These are phyloP conservation scores for Neogobius melanostomus DNA, from an alignment of 2,113 vertebrate genomes.

Conservation along the genomic window DNA sequence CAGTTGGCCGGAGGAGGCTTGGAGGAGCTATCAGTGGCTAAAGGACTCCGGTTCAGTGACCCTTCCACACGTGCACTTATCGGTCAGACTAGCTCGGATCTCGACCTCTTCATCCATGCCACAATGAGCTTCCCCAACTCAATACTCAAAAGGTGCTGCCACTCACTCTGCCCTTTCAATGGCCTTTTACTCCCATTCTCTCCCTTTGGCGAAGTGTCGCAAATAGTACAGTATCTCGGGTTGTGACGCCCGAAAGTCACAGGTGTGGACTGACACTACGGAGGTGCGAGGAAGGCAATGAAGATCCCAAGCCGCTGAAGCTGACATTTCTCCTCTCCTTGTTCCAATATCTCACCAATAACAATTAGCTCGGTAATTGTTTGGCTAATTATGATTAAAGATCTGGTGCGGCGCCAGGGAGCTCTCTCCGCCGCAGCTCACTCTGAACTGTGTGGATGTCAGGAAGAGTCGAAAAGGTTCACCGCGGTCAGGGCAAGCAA, in stretches of 20 bases:
- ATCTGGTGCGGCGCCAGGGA: slow-evolving; percentile 63
- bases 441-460: slow-evolving; percentile 44
- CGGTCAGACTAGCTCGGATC: slow-evolving; percentile 29
- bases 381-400: slow-evolving; percentile 79
- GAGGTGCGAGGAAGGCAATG: slow-evolving; percentile 29
- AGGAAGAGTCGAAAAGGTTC: slow-evolving; percentile 11
- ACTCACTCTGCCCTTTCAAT: slow-evolving; percentile 70
- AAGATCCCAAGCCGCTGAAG: slow-evolving; percentile 57
- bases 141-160: slow-evolving; percentile 51
- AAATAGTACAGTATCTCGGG: slow-evolving; percentile 18
- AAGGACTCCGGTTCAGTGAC: slow-evolving; percentile 50
- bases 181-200: slow-evolving; percentile 57
- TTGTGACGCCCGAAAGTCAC: background rate
- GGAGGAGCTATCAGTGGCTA: slow-evolving; percentile 53
- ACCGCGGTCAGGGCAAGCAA: background rate
- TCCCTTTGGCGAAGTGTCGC: slow-evolving; percentile 31
- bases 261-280: slow-evolving; percentile 5
- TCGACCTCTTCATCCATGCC: slow-evolving; percentile 43
- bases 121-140: slow-evolving; percentile 38
- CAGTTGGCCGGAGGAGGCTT: slow-evolving; percentile 22
- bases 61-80: slow-evolving; percentile 51
- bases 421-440: slow-evolving; percentile 57
- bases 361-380: slow-evolving; percentile 77
- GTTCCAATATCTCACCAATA: slow-evolving; percentile 70
- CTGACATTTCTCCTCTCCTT: slow-evolving; percentile 64